These are phyloP conservation scores for Lanius collurio DNA, from an alignment of 2,113 vertebrate species.

Conservation along the genomic window DNA sequence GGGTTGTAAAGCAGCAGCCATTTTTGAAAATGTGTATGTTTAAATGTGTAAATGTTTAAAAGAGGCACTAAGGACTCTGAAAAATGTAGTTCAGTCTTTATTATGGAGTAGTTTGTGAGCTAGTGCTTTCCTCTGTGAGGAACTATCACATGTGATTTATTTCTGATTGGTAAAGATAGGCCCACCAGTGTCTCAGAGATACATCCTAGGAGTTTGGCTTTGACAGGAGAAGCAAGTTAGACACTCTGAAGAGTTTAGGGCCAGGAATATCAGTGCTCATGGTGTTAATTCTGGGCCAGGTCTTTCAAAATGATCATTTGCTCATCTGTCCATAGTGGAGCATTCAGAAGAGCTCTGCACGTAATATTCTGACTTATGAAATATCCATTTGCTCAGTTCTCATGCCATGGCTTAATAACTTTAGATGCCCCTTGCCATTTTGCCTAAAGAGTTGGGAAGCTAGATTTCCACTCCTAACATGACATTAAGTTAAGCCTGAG, in stretches of 20 bases:
- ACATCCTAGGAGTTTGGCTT: not conserved
- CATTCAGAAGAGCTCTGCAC: not conserved
- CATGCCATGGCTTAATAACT: not conserved
- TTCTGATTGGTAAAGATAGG: not conserved
- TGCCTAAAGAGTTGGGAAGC: not conserved
- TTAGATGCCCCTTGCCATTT: not conserved
- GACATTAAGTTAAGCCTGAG: not conserved
- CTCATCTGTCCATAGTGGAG: not conserved
- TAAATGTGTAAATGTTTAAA: not conserved
- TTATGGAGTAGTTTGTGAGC: not conserved
- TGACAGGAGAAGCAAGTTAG: not conserved
- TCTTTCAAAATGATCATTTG: not conserved
- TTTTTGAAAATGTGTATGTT: not conserved
- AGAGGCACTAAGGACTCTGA: not conserved
- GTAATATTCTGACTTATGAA: not conserved
- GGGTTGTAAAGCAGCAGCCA: not conserved
- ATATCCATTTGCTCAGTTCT: not conserved
- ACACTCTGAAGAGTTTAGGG: not conserved
- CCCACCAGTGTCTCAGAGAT: not conserved
- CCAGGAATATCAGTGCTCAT: not conserved
- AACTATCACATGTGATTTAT: not conserved
- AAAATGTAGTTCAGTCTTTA: not conserved
- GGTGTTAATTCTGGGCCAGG: not conserved
- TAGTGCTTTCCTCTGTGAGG: not conserved
- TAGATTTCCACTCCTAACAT: not conserved